Evolutionary conservation across 2,113 vertebrate species (phyloP).

Genomic region (Microcebus ravelobensis): DNA sequence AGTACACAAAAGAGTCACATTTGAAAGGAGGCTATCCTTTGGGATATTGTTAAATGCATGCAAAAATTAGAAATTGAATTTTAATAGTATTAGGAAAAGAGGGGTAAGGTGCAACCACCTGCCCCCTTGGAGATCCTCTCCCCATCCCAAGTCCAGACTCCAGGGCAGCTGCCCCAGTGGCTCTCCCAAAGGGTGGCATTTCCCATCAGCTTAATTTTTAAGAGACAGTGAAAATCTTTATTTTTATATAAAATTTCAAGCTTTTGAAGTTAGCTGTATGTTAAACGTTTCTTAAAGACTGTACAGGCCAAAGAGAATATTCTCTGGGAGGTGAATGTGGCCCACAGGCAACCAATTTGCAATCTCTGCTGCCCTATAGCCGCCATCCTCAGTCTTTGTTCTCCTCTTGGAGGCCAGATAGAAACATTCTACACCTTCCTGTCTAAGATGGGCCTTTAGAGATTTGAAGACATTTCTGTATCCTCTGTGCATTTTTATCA

Average conservation of each 20-base stretch:
- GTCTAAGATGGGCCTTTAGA: not conserved
- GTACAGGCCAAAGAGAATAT: not conserved
- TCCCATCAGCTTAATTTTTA: not conserved
- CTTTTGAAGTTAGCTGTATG: not conserved
- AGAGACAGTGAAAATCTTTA: not conserved
- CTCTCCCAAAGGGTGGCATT: not conserved
- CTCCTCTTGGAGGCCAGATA: not conserved
- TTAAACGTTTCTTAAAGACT: not conserved
- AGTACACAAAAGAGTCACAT: not conserved
- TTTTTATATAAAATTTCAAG: not conserved
- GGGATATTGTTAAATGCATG: not conserved
- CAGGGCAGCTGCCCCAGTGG: not conserved
- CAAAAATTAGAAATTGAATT: not conserved
- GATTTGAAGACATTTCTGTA: not conserved
- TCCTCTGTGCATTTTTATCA: not conserved
- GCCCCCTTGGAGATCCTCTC: rapidly evolving
- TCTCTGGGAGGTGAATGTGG: not conserved
- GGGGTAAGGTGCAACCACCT: not conserved
- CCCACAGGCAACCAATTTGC: not conserved
- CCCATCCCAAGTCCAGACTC: not conserved
- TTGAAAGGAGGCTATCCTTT: not conserved
- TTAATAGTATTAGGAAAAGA: not conserved
- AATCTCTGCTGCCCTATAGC: not conserved
- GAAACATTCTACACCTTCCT: not conserved
- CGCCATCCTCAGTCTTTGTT: not conserved